A percentile compares a stretch with the other conserved stretches of the same genome.
Evolutionary conservation across 2,113 vertebrate species (phyloP).

Genomic region (Corythornis cristatus): DNA sequence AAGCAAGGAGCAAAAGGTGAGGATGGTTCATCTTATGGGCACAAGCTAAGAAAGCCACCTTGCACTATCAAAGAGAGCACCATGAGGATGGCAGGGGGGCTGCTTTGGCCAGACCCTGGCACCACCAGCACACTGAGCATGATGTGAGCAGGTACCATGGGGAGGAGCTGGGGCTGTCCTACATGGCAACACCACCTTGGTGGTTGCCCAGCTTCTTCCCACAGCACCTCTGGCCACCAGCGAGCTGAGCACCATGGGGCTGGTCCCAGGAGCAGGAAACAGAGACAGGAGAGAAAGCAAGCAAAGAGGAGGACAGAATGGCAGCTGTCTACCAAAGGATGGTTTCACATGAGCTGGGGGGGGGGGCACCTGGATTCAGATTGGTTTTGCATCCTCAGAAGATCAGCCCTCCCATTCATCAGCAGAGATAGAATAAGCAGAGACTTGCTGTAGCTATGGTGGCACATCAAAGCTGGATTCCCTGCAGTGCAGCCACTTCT

Average conservation of each 20-base stretch:
- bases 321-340: not conserved
- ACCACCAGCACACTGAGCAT: not conserved
- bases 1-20: not conserved
- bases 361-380: not conserved
- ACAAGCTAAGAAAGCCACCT: not conserved
- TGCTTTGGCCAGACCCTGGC: not conserved
- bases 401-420: not conserved
- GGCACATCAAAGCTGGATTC: not conserved
- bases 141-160: rapidly evolving
- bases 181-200: rapidly evolving
- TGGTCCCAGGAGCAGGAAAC: not conserved
- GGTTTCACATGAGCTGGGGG: not conserved
- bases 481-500: not conserved
- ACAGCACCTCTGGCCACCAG: not conserved
- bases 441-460: not conserved
- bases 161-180: not conserved
- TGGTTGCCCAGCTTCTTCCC: not conserved
- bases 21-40: rapidly evolving
- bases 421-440: not conserved
- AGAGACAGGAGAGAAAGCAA: not conserved
- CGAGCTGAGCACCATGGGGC: rapidly evolving
- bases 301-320: not conserved
- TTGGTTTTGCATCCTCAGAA: not conserved
- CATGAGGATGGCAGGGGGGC: not conserved
- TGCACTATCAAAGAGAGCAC: not conserved